Base-by-base conservation (phyloP, 2,888 invertebrate species). In the Auanema freiburgensis region DNA sequence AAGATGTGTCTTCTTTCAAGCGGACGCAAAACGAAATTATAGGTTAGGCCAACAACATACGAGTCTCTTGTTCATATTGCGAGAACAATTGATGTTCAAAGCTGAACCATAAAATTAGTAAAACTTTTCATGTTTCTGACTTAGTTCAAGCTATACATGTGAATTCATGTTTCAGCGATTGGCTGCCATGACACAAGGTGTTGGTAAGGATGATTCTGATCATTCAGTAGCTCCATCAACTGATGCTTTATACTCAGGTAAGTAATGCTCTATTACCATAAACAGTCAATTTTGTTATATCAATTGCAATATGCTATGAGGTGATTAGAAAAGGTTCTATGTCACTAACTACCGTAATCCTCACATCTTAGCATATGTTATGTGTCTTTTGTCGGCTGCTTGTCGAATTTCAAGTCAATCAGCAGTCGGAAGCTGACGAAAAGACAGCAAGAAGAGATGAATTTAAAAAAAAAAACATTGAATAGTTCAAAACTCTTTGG, bases 151-250 rank as follows among this genome's bases (percentile, higher is more conserved):
- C 43, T 43, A n/a, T 43, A 43, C 12, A 43, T 43, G 43, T 43
- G 11, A n/a, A 12, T 43, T 46, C 46, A 10, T 21, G 43, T 71
- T 76, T 12, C 71, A 77, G 72, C 63, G 76, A 59, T 66, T 78
- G n/a, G 74, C 77, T 16, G 77, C 77, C 42, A 78, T 78, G 77
- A 72, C 76, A 1, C 73, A 78, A 43, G 76, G 76, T 16, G 76
- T 78, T 10, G 78, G 78, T 10, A 71, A 73, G 52, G 74, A 73
- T 46, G 78, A 78, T 46, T 58, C 64, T 33, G 72, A 71, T 14
- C 43, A 57, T 21, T 61, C 74, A 14, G 57, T 65, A 2, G 63
- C 68, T 0, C 63, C 71, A 59, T 66, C 71, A 1, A 59, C 74
- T n/a, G 74, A 71, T 11, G 63, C 65, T 43, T 64, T 69, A 10